Percentiles rank a stretch among this genome's conserved stretches.
phyloP scores from a whole-genome alignment of 37 sponge, comb jelly and placozoan genomes.

The Hormiphora californensis region DNA sequence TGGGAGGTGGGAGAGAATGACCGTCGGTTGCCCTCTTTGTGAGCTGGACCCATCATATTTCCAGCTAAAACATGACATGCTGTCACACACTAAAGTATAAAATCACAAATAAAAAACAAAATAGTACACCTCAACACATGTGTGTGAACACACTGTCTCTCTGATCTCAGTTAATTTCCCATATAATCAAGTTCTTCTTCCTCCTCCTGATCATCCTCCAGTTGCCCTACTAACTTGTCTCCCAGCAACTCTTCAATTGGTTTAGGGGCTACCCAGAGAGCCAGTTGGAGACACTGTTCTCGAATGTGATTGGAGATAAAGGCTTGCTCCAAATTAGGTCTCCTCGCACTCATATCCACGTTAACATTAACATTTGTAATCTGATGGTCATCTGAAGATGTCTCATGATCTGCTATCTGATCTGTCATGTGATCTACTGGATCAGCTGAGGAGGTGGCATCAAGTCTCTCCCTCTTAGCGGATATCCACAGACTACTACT shows the following conservation, averaged over 20 bases:
- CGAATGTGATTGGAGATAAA: neutral
- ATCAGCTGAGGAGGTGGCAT: neutral
- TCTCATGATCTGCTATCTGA: neutral
- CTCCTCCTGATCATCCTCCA: neutral
- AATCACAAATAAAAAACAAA: no score
- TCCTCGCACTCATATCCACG: neutral
- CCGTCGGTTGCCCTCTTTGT: neutral
- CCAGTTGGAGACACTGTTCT: neutral
- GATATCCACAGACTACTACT: conserved; percentile 9
- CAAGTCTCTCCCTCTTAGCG: neutral
- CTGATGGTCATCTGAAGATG: neutral
- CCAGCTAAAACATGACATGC: no score
- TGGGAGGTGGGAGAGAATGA: neutral
- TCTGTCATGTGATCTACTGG: no score
- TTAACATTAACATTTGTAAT: no score
- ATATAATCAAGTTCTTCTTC: neutral
- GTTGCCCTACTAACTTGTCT: neutral
- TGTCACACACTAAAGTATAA: no score
- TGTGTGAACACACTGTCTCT: no score
- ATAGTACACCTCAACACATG: no score
- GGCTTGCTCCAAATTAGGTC: neutral
- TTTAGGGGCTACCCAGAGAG: neutral
- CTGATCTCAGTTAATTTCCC: neutral
- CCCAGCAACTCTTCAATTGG: neutral
- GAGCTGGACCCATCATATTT: neutral